Conservation (phyloP, 2,797 vertebrate species). For the Gastrophryne carolinensis region DNA sequence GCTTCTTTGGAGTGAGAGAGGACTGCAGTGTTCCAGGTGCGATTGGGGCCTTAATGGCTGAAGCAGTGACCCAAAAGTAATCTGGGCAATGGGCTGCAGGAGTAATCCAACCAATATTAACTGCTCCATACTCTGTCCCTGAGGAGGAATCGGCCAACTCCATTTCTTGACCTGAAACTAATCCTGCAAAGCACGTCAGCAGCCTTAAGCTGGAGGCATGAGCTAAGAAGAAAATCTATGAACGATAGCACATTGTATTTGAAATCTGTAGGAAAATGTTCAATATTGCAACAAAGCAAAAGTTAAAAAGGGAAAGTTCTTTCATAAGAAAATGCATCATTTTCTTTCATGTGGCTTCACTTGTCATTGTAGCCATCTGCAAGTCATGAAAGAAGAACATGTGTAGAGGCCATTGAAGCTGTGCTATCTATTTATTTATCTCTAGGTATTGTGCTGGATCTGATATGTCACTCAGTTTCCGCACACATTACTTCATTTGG, state of each 20-base stretch:
- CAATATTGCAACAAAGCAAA: constrained; percentile 37
- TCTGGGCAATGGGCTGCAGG: too few species aligned
- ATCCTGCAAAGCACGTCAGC: neutral
- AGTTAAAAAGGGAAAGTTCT: constrained; percentile 5
- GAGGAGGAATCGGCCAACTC: neutral
- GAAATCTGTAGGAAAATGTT: constrained; percentile 24
- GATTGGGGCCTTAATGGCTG: too few species aligned
- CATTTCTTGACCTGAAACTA: neutral
- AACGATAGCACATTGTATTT: constrained; percentile 32
- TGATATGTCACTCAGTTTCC: constrained; percentile 49
- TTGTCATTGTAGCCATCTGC: constrained; percentile 41
- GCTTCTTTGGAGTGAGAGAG: too few species aligned
- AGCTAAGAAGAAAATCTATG: constrained; percentile 17
- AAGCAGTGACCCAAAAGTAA: too few species aligned
- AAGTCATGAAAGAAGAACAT: constrained; percentile 43
- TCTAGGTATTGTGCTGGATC: constrained; percentile 46
- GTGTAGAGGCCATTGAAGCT: constrained; percentile 46
- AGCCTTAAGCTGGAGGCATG: neutral
- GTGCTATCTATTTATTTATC: constrained; percentile 48
- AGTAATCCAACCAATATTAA: too few species aligned
- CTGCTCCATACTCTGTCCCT: too few species aligned
- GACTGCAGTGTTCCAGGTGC: too few species aligned
- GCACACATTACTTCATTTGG: constrained; percentile 47
- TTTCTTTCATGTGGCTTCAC: constrained; percentile 47
- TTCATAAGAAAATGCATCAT: constrained; percentile 38